phyloP scores from a whole-genome alignment of 2,113 vertebrate genomes.

The Pseudolaguvia tuberculata region DNA sequence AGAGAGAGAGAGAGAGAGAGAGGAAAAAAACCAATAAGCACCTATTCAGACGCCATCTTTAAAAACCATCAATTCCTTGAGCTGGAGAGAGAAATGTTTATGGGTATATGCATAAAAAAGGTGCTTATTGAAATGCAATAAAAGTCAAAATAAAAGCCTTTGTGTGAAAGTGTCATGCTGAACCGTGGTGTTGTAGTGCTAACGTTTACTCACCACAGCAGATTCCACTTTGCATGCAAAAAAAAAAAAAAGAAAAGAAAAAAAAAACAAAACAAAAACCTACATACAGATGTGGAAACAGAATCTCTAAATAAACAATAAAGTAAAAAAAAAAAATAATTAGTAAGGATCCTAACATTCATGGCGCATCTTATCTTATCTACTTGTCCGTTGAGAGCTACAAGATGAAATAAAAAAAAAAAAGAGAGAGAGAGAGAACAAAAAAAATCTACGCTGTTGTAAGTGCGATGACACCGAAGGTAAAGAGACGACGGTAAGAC shows the following conservation, averaged over 20 bases:
- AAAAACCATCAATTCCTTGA: conserved; percentile 6
- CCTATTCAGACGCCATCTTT: conserved; percentile 9
- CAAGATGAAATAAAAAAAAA: conserved; percentile 21
- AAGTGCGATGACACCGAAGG: conserved; percentile 8
- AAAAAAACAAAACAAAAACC: neutral
- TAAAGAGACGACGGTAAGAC: conserved; percentile 42
- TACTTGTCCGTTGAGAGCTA: conserved; percentile 29
- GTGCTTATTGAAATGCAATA: conserved; percentile 1
- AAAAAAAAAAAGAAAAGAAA: neutral
- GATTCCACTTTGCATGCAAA: conserved; percentile 34
- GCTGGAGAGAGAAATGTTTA: conserved; percentile 21
- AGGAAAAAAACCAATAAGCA: conserved; percentile 2
- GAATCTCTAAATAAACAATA: neutral
- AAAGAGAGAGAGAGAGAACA: neutral
- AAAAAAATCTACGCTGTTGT: neutral
- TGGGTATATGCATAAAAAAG: neutral
- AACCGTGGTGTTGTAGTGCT: neutral
- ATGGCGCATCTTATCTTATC: conserved; percentile 22
- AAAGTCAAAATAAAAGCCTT: neutral
- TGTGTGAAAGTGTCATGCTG: conserved; percentile 13
- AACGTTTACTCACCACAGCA: conserved; percentile 28
- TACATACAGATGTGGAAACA: neutral
- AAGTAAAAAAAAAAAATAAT: neutral
- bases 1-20: conserved; percentile 11
- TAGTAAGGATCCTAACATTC: conserved; percentile 4